Conservation (phyloP, 2,113 vertebrate genomes). For the Danionella cerebrum region DNA sequence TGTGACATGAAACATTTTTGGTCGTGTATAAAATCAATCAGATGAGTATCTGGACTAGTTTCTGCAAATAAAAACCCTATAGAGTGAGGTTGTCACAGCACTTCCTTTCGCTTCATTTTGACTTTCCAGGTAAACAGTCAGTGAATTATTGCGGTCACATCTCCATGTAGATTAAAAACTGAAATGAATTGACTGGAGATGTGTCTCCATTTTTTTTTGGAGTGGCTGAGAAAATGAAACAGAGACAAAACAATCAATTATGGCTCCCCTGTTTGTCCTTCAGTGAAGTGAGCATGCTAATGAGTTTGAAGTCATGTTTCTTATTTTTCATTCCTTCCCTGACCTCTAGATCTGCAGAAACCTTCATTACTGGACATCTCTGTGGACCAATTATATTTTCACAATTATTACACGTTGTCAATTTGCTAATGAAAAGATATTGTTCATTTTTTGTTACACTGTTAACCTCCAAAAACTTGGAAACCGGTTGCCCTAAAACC, state of each 20-base stretch:
- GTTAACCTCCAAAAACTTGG: too few species aligned
- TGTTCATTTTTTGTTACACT: too few species aligned
- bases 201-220: background rate
- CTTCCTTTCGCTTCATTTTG: background rate
- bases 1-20: too few species aligned
- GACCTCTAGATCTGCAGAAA: background rate
- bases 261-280: slow-evolving; percentile 14
- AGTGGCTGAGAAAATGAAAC: background rate
- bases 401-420: too few species aligned
- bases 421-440: too few species aligned
- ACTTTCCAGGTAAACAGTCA: background rate
- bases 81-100: too few species aligned
- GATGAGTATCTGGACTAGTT: too few species aligned
- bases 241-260: slow-evolving; percentile 8
- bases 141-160: slow-evolving; percentile 12
- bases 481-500: too few species aligned
- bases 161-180: slow-evolving; percentile 15
- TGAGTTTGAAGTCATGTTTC: background rate
- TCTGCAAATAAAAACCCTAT: too few species aligned
- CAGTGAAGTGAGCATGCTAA: background rate
- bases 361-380: too few species aligned
- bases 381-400: too few species aligned
- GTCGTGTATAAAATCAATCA: too few species aligned
- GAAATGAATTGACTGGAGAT: slow-evolving; percentile 1
- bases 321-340: background rate